Evolutionary conservation across 2,888 invertebrate species (phyloP).

Genomic region (Papilio elwesi): DNA sequence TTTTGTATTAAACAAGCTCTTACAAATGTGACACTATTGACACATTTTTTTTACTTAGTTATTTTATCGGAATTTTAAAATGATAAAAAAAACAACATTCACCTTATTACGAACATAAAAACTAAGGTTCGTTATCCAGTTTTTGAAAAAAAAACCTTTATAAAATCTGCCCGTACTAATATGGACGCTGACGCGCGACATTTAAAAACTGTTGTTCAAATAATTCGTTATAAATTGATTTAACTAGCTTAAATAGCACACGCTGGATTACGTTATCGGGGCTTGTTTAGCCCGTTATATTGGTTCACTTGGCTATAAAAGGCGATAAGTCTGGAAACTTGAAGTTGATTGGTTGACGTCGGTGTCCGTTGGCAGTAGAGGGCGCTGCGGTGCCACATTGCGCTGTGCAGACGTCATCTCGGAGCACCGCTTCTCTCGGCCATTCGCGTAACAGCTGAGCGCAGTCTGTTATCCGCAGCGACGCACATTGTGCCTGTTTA

Average conservation of each 20-base stretch:
- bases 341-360: constrained; percentile 84
- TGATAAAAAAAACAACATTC: too few species aligned
- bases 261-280: constrained; percentile 15
- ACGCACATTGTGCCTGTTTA: constrained; percentile 93
- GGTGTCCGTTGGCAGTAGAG: constrained; percentile 56
- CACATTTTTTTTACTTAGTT: too few species aligned
- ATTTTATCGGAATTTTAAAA: too few species aligned
- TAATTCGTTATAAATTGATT: constrained; percentile 35
- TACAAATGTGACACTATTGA: too few species aligned
- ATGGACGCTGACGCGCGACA: background rate
- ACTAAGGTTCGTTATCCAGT: too few species aligned
- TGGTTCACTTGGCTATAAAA: constrained; percentile 84
- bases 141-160: too few species aligned
- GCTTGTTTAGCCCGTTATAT: background rate
- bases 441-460: constrained; percentile 92
- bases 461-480: constrained; percentile 94
- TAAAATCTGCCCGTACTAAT: too few species aligned
- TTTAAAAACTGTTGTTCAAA: constrained; percentile 13
- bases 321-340: constrained; percentile 91
- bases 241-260: constrained; percentile 42
- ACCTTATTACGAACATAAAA: too few species aligned
- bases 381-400: constrained; percentile 91
- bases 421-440: constrained; percentile 90
- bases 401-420: constrained; percentile 95
- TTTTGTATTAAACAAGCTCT: too few species aligned